Evolutionary conservation across 2,113 vertebrate genomes (phyloP), one percentile per base, ranked within the genome.

Genomic region (Probosciger aterrimus): DNA sequence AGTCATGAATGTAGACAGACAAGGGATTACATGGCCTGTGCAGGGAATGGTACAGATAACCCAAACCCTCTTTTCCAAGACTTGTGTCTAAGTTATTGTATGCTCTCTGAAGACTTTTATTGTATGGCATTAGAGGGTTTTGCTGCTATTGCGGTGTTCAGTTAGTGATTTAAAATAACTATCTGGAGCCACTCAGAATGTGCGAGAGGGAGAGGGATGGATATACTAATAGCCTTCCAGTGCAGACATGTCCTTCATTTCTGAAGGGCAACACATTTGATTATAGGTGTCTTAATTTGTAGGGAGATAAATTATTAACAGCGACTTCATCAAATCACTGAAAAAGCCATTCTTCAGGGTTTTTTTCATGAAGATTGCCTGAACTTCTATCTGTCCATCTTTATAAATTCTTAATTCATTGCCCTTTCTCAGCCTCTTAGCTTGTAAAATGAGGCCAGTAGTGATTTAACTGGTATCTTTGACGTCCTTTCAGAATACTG

Each of bases 321-420:
- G 47, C 86, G 89, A 88, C 90, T 96, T 96, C 85, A 96, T 93
- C 92, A 95, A 33, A 86, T 90, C 85, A 74, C 41, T 70, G 18
- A 53, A 90, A 94, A 86, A 86, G 28, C 59, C 27, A 4, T 82
- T 84, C 74, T 86, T 90, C 80, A 62, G 41, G 41, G 0, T 37
- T 62, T 88, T 95, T 75, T 89, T 15, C 89, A 57, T 85, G 70
- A 77, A 77, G 82, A 86, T 90, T 85, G 67, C 75, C 53, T 95
- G 84, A 94, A 91, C 91, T 88, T 93, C 95, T 95, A 84, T 95
- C 93, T 93, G 86, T 78, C 73, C 30, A 2, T 95, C 86, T 88
- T 95, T 94, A 96, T 97, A 91, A 96, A 96, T 93, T 95, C 92
- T 97, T 95, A 96, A 95, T 95, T 95, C 89, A 30, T 86, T 97